Conservation (phyloP, 2,797 vertebrate genomes). For the Hoplostethus mediterraneus region DNA sequence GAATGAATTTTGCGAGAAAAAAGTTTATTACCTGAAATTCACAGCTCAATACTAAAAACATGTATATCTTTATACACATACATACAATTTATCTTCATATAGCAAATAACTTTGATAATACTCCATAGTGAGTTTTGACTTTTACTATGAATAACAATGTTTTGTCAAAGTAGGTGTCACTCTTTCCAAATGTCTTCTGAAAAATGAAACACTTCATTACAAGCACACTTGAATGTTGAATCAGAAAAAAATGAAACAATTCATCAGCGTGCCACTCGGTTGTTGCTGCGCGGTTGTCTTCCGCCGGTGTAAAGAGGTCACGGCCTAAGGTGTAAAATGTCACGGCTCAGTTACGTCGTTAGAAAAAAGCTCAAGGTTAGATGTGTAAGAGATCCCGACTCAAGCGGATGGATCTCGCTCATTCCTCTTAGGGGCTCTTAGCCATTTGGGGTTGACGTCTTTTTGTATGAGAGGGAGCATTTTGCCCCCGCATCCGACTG, state of each 20-base stretch:
- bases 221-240: background rate
- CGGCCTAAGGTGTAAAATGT: slow-evolving; percentile 43
- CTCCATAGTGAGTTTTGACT: background rate
- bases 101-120: background rate
- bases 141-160: background rate
- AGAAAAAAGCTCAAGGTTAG: slow-evolving; percentile 4
- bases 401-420: background rate
- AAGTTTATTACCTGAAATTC: too few species aligned
- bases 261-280: slow-evolving; percentile 6
- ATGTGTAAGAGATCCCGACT: background rate
- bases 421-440: background rate
- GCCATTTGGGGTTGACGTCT: background rate
- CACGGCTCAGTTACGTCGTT: background rate
- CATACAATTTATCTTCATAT: too few species aligned
- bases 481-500: background rate
- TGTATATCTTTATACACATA: too few species aligned
- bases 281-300: background rate
- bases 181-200: background rate
- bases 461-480: background rate
- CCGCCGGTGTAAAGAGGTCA: slow-evolving; percentile 27
- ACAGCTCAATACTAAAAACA: too few species aligned
- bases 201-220: background rate
- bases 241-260: slow-evolving; percentile 6
- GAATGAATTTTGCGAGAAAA: too few species aligned
- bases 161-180: background rate